Evolutionary conservation across 2,113 vertebrate genomes (phyloP), one percentile per base, ranked within the genome.

Genomic region (Galbula dea): DNA sequence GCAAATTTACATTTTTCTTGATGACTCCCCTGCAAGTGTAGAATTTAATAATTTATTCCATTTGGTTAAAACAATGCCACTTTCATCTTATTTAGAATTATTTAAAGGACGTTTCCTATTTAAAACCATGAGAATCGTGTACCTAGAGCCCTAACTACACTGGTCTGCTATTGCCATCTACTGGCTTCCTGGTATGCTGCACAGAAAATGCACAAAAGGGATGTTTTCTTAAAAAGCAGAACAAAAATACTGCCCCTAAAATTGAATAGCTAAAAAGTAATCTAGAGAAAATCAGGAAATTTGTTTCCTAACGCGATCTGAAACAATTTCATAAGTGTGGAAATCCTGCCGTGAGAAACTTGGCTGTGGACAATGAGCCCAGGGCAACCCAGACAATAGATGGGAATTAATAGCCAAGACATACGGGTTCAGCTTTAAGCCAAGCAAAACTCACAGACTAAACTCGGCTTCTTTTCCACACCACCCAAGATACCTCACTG

Each of bases 121-220:
- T 73, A 94, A 95, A 96, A 76, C 20, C 78, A 88, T n/a, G 78
- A 86, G 62, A 86, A 73, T 76, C 45, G 63, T 59, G 16, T 15
- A 37, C 34, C 29, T 57, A 66, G 15, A 48, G 59, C 51, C 71
- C 91, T 67, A 78, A 71, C 87, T 96, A 72, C 51, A 22, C 18
- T 86, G 93, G 97, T 94, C 97, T 97, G 27, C 94, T 98, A 95
- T 83, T 97, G 98, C 98, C 98, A 98, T 93, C 98, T 98, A 95
- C 94, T 97, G 98, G 96, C 43, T n/a, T 46, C 54, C 39, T 61
- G 52, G 32, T 72, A 72, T 54, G 89, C 24, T 78, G 66, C 94
- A 92, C 34, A 37, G 39, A 34, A 86, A 88, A 94, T 14, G 79
- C 71, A 93, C 57, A 77, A 54, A 67, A 83, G 63, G 51, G 48